phyloP scores from a whole-genome alignment of 2,888 invertebrate species.

The Bruchidius siliquastri region DNA sequence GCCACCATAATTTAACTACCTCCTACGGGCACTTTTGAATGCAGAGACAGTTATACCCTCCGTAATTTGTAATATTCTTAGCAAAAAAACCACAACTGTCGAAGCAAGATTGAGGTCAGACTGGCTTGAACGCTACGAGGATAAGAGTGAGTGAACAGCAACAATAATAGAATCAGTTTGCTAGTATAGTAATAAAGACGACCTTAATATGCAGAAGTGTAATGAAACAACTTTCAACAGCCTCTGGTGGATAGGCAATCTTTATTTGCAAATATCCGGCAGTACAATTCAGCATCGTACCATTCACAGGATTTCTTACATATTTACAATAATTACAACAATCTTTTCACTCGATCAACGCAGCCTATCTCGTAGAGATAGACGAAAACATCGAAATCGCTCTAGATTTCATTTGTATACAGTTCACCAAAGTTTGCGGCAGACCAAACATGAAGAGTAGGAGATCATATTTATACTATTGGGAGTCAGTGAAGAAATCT shows the following conservation, averaged over 20 bases:
- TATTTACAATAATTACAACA: not conserved
- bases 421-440: not conserved
- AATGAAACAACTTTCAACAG: not conserved
- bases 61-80: too few relatives aligned
- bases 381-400: not conserved
- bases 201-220: not conserved
- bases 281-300: not conserved
- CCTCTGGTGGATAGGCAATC: not conserved
- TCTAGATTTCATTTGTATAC: not conserved
- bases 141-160: too few relatives aligned
- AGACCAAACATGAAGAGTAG: not conserved
- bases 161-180: too few relatives aligned
- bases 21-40: too few relatives aligned
- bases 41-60: too few relatives aligned
- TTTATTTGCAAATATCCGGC: not conserved
- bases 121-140: too few relatives aligned
- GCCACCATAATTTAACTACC: too few relatives aligned
- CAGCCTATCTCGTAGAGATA: not conserved
- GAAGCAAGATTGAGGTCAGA: too few relatives aligned
- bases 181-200: too few relatives aligned
- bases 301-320: not conserved
- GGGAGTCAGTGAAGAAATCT: too few relatives aligned
- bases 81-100: too few relatives aligned
- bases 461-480: too few relatives aligned
- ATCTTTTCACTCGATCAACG: not conserved